These are phyloP conservation scores for Carcina quercana DNA, from an alignment of 2,888 invertebrate species.

Conservation along the genomic window DNA sequence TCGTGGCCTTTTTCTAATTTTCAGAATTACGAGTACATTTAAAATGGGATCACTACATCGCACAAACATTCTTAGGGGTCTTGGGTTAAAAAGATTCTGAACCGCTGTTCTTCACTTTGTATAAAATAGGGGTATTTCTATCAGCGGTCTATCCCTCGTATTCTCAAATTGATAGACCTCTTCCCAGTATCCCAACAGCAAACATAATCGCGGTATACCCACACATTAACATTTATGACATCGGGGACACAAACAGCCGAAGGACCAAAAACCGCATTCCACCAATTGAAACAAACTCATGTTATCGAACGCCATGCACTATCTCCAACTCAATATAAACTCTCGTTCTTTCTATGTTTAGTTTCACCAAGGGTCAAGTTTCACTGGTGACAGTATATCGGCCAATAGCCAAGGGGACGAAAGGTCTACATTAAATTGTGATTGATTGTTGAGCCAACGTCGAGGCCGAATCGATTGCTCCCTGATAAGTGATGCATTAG, in stretches of 20 bases:
- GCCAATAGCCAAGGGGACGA: constrained; percentile 29
- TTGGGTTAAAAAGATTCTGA: too few species aligned
- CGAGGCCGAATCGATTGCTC: constrained; percentile 47
- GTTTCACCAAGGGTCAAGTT: neutral
- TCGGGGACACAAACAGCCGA: constrained; percentile 13
- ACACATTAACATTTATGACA: too few species aligned
- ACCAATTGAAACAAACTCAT: constrained; percentile 25
- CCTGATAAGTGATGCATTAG: constrained; percentile 49
- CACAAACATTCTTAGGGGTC: too few species aligned
- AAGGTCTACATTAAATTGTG: constrained; percentile 56
- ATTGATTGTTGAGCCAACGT: constrained; percentile 46
- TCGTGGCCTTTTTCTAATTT: too few species aligned
- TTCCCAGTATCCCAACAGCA: too few species aligned
- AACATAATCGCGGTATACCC: too few species aligned
- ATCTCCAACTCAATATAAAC: neutral
- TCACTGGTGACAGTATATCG: constrained; percentile 11
- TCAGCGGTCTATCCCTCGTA: too few species aligned
- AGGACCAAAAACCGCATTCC: constrained; percentile 29
- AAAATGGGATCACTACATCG: too few species aligned
- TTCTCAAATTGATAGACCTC: too few species aligned
- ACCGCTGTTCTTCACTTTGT: too few species aligned
- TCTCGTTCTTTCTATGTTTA: neutral
- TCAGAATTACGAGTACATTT: too few species aligned
- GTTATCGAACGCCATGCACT: constrained; percentile 26
- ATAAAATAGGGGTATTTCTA: too few species aligned